phyloP scores from a whole-genome alignment of 2,797 vertebrate genomes.

The Muscicapa striata region DNA sequence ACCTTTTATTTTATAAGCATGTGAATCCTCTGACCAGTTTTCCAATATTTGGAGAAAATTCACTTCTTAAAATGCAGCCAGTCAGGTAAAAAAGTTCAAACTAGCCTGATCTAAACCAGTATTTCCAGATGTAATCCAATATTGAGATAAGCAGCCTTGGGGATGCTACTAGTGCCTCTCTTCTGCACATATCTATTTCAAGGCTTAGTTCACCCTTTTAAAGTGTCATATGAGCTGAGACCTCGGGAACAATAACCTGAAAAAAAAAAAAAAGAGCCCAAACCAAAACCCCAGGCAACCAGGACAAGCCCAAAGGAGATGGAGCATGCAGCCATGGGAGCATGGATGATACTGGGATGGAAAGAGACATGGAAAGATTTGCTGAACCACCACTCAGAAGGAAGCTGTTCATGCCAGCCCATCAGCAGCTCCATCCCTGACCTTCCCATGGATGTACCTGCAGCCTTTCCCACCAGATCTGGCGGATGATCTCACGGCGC shows the following conservation, averaged over 20 bases:
- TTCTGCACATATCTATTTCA: background rate
- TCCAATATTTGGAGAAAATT: background rate
- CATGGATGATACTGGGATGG: background rate
- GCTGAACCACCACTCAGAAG: background rate
- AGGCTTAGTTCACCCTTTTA: background rate
- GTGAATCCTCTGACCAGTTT: background rate
- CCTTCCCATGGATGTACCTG: constrained; percentile 79
- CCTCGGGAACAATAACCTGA: background rate
- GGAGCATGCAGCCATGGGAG: background rate
- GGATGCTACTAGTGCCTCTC: background rate
- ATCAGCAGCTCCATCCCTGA: background rate
- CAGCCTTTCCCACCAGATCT: constrained; percentile 99
- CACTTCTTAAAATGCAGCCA: background rate
- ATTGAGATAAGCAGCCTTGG: background rate
- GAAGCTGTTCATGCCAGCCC: background rate
- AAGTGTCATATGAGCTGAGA: background rate
- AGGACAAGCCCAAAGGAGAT: background rate
- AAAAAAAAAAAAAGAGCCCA: background rate
- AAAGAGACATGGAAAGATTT: background rate
- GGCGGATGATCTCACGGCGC: constrained; percentile 95
- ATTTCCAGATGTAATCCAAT: background rate
- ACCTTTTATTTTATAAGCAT: background rate
- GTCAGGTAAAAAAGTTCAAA: background rate
- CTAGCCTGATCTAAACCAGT: background rate
- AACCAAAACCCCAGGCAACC: background rate